phyloP scores from a whole-genome alignment of 2,888 invertebrate genomes.

The Protodeltote pygarga region DNA sequence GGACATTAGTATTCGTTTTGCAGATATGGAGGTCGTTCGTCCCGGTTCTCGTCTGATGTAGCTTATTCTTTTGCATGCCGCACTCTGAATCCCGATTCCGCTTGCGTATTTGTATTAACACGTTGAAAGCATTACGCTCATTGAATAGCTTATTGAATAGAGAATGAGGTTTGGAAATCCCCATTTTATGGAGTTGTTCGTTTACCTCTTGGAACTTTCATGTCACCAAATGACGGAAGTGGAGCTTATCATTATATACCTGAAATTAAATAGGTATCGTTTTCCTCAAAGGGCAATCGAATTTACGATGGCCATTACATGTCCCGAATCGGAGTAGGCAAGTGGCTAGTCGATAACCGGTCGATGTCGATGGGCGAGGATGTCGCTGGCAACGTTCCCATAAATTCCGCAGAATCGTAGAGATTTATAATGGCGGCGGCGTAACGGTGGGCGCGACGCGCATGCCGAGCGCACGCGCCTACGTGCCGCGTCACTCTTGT shows the following conservation, averaged over 20 bases:
- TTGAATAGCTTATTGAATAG: slow-evolving; percentile 59
- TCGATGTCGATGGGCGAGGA: slow-evolving; percentile 58
- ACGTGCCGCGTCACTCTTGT: slow-evolving; percentile 61
- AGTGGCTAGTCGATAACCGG: slow-evolving; percentile 61
- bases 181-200: slow-evolving; percentile 27
- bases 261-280: slow-evolving; percentile 16
- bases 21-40: slow-evolving; percentile 82
- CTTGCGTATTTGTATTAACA: slow-evolving; percentile 76
- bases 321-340: slow-evolving; percentile 52
- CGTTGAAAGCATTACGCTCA: slow-evolving; percentile 68
- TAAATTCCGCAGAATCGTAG: slow-evolving; percentile 65
- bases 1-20: slow-evolving; percentile 80
- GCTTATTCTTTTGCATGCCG: slow-evolving; percentile 75
- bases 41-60: slow-evolving; percentile 79
- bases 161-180: slow-evolving; percentile 38
- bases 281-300: slow-evolving; percentile 34
- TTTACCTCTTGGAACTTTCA: slow-evolving; percentile 25
- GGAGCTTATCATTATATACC: slow-evolving; percentile 5
- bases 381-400: slow-evolving; percentile 68
- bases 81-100: slow-evolving; percentile 69
- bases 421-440: slow-evolving; percentile 65
- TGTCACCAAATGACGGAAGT: slow-evolving; percentile 21
- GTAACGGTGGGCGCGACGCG: slow-evolving; percentile 66
- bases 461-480: slow-evolving; percentile 64
- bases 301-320: slow-evolving; percentile 51